Conservation (phyloP, 1,140 invertebrate species). For the Antheraea pernyi region DNA sequence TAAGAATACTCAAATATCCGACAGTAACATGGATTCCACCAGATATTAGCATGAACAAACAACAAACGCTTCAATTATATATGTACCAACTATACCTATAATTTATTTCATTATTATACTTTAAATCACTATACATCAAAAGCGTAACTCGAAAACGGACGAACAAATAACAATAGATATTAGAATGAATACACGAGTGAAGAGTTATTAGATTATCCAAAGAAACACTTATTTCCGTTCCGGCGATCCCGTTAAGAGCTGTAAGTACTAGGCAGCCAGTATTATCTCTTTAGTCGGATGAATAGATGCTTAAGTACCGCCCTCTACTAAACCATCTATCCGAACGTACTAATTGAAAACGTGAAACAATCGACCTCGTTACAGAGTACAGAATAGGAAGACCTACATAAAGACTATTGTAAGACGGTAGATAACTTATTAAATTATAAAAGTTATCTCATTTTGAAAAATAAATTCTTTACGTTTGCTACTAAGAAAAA, state of each 20-base stretch:
- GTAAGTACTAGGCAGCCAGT: constrained; percentile 16
- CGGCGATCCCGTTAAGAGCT: neutral
- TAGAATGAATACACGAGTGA: neutral
- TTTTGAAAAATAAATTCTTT: too few relatives aligned
- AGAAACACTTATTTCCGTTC: neutral
- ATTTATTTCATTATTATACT: too few relatives aligned
- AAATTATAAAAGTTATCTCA: too few relatives aligned
- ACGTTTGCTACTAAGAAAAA: too few relatives aligned
- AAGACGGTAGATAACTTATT: too few relatives aligned
- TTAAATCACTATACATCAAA: neutral
- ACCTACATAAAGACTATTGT: too few relatives aligned
- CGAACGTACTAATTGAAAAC: constrained; percentile 68
- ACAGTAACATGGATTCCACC: too few relatives aligned
- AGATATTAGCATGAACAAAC: too few relatives aligned
- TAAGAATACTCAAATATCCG: too few relatives aligned
- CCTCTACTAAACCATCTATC: constrained; percentile 37
- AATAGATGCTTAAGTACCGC: constrained; percentile 39
- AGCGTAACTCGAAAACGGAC: neutral
- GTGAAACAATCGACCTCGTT: constrained; percentile 37
- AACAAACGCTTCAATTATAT: too few relatives aligned
- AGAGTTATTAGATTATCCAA: neutral
- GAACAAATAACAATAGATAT: neutral
- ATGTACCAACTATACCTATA: too few relatives aligned
- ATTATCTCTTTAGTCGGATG: constrained; percentile 32
- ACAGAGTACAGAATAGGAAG: constrained; percentile 10